Evolutionary conservation across 2,113 vertebrate genomes (phyloP).

Genomic region (Mixornis gularis): DNA sequence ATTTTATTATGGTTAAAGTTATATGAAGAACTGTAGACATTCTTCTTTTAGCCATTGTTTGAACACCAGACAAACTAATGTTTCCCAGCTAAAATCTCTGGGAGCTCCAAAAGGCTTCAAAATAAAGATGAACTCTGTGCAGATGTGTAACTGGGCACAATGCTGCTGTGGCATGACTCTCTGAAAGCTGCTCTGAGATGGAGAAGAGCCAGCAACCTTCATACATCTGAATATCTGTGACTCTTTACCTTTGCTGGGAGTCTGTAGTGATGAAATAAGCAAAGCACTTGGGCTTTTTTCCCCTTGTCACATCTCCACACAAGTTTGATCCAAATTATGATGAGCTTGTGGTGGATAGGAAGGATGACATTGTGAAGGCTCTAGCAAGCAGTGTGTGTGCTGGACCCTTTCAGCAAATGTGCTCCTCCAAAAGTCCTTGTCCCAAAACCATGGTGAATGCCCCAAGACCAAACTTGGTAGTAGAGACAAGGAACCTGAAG

Average conservation of each 20-base stretch:
- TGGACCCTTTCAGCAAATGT: neutral
- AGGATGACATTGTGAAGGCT: neutral
- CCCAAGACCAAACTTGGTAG: neutral
- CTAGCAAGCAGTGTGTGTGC: neutral
- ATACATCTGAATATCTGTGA: neutral
- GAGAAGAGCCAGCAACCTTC: neutral
- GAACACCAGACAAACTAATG: neutral
- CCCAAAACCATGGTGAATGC: neutral
- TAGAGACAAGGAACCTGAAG: neutral
- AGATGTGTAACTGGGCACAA: neutral
- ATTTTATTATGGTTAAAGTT: neutral
- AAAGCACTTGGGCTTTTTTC: fast-evolving
- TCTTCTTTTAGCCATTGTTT: neutral
- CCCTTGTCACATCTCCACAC: neutral
- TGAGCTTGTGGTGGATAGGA: neutral
- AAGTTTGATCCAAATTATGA: neutral
- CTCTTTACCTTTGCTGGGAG: neutral
- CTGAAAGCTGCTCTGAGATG: neutral
- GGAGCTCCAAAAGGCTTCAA: neutral
- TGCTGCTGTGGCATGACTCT: neutral
- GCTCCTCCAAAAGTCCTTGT: neutral
- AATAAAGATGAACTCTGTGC: neutral
- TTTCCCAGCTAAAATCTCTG: neutral
- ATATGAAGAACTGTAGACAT: neutral
- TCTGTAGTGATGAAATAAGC: neutral